Evolutionary conservation across 2,113 vertebrate species (phyloP), one percentile per base, ranked within the genome.

Genomic region (Dipodomys stephensi): DNA sequence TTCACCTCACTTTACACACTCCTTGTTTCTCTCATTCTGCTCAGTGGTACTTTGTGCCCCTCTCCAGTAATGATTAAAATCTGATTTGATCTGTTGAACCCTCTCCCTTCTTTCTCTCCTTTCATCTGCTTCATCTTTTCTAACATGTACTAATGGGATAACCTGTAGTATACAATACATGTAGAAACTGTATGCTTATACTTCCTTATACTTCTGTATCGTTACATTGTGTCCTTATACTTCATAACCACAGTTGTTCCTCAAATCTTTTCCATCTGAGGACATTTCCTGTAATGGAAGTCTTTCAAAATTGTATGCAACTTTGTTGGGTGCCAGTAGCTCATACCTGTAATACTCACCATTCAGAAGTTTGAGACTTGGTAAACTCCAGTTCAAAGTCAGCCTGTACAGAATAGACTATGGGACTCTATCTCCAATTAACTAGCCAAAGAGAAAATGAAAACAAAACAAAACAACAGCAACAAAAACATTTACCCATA

Each of bases 401-500:
- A 57, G 53, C 53, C 53, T 57, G 53, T 13, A 57, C 53, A 18
- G 53, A 57, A 18, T 16, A 13, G 53, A 15, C 15, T 57, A 57
- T 15, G 53, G 53, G 53, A 57, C 53, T 16, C 53, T 16, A 57
- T 57, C 53, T 57, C 53, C 53, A 57, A 57, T 4, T 68, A 67
- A 80, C 15, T 22, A 88, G 80, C 62, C 7, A 53, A 72, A 69
- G 23, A 18, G 9, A 78, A 73, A 80, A 4, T 69, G 9, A 12
- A 1, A 62, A 68, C n/a, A 67, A 95, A 32, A 88, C 22, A 68
- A 87, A 73, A 74, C 74, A 60, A 57, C 80, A 32, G 88, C 80
- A 72, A 7, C 28, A 39, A 81, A 87, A 74, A 2, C 0, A 7
- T 80, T 84, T 88, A 9, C 19, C 5, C 27, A 53, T 25, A 20